Evolutionary conservation across 2,113 vertebrate species (phyloP), one percentile per base, ranked within the genome.

Genomic region (Xerus inauris): DNA sequence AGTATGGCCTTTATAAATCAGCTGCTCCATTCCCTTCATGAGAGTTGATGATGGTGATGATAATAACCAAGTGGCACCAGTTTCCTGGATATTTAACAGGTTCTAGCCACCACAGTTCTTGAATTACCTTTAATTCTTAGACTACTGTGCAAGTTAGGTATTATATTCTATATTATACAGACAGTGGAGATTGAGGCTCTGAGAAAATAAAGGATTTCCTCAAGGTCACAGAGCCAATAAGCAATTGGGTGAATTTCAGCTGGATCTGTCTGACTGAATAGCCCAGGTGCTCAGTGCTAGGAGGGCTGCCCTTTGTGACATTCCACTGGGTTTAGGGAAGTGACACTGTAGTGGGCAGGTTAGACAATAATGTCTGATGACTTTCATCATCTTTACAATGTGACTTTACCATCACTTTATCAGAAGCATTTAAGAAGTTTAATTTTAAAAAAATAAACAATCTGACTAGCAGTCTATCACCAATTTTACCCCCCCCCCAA

Each of bases 311-410:
- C 67, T 77, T 65, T 38, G 40, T 4, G 4, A 38, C 30, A 87
- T 7, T 49, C 40, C 26, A 19, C n/a, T 42, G 13, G 8, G 35
- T 69, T 75, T 59, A 51, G 72, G 24, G 1, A 42, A 24, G 0
- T 16, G 42, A 10, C 12, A 20, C 28, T 64, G n/a, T 65, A 32
- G 9, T 30, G 22, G 22, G 12, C 1, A 51, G 35, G 3, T 80
- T 47, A 19, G 32, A 51, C 8, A 40, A 69, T 16, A 38, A 8
- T 1, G 3, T 42, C 83, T 83, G 59, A 59, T 9, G 24, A 10
- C 71, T 72, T 65, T 49, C 13, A 57, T 38, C 35, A n/a, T 77
- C n/a, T 80, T 91, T 92, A 59, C 64, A 89, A 87, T 72, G 26
- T 35, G 6, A 87, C 54, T 79, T 69, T 28, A 40, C 40, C 28